A percentile compares a stretch with the other conserved stretches of the same genome.
Evolutionary conservation across 1,140 invertebrate genomes (phyloP).

Genomic region (Caligus rogercresseyi): DNA sequence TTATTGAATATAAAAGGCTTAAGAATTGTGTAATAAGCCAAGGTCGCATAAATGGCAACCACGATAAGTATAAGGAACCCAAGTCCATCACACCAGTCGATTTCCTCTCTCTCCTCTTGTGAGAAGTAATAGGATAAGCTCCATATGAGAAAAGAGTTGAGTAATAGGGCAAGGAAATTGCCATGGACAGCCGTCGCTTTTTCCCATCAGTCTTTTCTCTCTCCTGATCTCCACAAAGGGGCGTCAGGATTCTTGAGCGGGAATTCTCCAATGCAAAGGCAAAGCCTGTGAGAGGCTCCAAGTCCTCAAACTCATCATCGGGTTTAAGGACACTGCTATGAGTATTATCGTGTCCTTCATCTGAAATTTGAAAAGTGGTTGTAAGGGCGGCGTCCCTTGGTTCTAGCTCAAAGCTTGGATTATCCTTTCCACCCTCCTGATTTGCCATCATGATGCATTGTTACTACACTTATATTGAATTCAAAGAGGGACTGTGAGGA

Average conservation of each 20-base stretch:
- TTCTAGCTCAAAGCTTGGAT: not conserved
- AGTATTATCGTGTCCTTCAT: not conserved
- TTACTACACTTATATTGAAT: too few species aligned
- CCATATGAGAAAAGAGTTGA: not conserved
- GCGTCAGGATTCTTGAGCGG: not conserved
- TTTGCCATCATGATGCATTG: too few species aligned
- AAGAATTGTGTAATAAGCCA: constrained; percentile 45
- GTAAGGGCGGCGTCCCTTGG: not conserved
- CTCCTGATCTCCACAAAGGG: not conserved
- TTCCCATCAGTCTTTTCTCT: not conserved
- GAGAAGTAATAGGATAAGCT: not conserved
- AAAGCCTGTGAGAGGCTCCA: not conserved
- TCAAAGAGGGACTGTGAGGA: too few species aligned
- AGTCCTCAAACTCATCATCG: not conserved
- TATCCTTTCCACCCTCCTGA: too few species aligned
- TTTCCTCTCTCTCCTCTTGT: constrained; percentile 7
- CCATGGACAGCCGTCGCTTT: not conserved
- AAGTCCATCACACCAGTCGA: constrained; percentile 45
- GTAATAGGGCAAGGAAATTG: not conserved
- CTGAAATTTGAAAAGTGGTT: not conserved
- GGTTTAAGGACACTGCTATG: too few species aligned
- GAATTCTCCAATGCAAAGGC: not conserved
- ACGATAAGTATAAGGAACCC: constrained; percentile 50
- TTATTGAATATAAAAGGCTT: constrained; percentile 32
- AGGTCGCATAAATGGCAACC: constrained; percentile 38